Base-by-base conservation (phyloP, 1,140 invertebrate species). In the Ooceraea biroi region DNA sequence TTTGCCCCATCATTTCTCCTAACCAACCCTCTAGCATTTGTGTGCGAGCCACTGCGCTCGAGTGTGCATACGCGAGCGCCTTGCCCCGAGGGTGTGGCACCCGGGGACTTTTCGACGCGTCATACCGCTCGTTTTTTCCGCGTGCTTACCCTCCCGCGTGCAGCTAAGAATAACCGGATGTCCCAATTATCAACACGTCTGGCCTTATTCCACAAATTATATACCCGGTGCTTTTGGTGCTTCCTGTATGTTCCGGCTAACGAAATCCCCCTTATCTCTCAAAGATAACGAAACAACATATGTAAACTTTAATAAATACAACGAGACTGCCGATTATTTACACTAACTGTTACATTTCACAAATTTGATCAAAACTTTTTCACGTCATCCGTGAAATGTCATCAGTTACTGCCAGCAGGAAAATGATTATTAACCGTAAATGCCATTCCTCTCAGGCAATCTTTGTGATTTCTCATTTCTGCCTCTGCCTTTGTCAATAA, bases 51-150 rank as follows among this genome's bases (percentile, higher is more conserved):
- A 36, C 63, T 57, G 66, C 63, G 63, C 52, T 80, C 41, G 50
- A 44, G 65, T 69, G 58, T 80, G 50, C 76, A 80, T 58, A 80
- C 50, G 41, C 41, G 66, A 80, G 52, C 50, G 25, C 41, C 65
- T 69, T 80, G 76, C 76, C 50, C 25, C 65, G 36, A 80, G 76
- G 65, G 76, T 80, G 76, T 80, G 76, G 76, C 76, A 80, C 17
- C 22, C 66, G 41, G n/a, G 19, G 27, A 57, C 65, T 69, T 80
- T 80, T 80, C 76, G 65, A 46, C 65, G 55, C 76, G 73, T 65
- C 44, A 30, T n/a, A 11, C 52, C 63, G 19, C 27, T 69, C 50
- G 41, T 69, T 71, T 50, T 71, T 46, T 30, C 36, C 63, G 36
- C 17, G 65, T 69, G 65, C 36, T 78, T 57, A 57, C 50, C 17